Percentiles rank a stretch among this genome's conserved stretches.
phyloP scores from a whole-genome alignment of 2,888 invertebrate genomes.

The Diloba caeruleocephala region DNA sequence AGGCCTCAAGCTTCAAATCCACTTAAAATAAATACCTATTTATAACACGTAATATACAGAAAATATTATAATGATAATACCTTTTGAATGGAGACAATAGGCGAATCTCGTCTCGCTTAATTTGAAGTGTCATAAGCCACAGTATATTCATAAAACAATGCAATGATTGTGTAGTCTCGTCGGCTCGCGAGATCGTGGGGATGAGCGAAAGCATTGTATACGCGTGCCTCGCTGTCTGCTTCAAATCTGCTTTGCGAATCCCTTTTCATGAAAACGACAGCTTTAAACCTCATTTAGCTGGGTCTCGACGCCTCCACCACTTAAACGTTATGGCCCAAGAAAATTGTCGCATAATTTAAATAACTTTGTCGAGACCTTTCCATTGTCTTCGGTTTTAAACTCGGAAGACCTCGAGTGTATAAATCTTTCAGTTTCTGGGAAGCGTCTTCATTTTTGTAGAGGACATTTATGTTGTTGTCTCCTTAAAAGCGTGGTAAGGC shows the following conservation, averaged over 20 bases:
- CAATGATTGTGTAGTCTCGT: constrained; percentile 74
- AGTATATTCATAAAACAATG: constrained; percentile 81
- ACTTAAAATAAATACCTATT: constrained; percentile 18
- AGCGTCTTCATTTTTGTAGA: constrained; percentile 69
- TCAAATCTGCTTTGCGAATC: constrained; percentile 83
- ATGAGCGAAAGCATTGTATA: constrained; percentile 76
- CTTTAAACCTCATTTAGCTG: constrained; percentile 86
- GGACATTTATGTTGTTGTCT: constrained; percentile 60
- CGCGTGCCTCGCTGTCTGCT: constrained; percentile 66
- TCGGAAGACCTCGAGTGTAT: constrained; percentile 71
- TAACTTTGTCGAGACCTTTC: constrained; percentile 78
- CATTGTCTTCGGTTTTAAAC: constrained; percentile 75
- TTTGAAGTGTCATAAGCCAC: constrained; percentile 77
- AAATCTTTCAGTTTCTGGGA: constrained; percentile 70
- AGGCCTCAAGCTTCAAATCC: constrained; percentile 1
- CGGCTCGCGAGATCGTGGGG: constrained; percentile 52
- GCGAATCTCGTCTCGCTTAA: constrained; percentile 71
- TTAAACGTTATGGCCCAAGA: constrained; percentile 81
- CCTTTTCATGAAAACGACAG: constrained; percentile 79
- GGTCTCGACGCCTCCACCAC: constrained; percentile 78
- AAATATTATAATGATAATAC: constrained; percentile 40
- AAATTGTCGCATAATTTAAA: constrained; percentile 87
- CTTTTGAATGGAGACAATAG: constrained; percentile 62
- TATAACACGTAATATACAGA: constrained; percentile 18
- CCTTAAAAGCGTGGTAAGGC: constrained; percentile 48